Evolutionary conservation across 2,113 vertebrate species (phyloP).

Genomic region (Desmodus rotundus): DNA sequence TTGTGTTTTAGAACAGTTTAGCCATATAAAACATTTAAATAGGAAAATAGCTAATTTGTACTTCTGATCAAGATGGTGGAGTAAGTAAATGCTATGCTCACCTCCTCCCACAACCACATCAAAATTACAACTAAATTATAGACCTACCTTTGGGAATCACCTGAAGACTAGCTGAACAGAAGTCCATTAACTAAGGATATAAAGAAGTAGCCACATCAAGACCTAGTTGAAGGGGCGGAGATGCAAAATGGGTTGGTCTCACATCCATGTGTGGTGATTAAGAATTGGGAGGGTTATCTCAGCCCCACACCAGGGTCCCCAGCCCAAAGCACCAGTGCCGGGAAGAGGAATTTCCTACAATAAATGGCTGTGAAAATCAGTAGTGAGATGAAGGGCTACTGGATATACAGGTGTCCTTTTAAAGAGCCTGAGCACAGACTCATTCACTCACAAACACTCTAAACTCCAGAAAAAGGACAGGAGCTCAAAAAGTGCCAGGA

Average conservation of each 20-base stretch:
- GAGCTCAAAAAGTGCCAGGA: neutral
- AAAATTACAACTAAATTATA: neutral
- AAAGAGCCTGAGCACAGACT: neutral
- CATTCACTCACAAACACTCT: neutral
- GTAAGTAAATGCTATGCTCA: neutral
- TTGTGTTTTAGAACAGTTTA: conserved; percentile 14
- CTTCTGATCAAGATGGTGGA: neutral
- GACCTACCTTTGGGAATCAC: neutral
- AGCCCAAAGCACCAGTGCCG: no score
- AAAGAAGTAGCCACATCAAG: no score
- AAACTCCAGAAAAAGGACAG: neutral
- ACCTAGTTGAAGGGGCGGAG: no score
- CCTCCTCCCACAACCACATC: neutral
- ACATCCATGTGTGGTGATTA: no score
- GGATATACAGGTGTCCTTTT: neutral
- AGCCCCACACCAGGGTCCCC: no score
- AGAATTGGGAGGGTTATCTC: no score
- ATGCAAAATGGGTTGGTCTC: no score
- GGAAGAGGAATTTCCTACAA: no score
- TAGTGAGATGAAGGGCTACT: neutral
- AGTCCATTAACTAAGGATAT: neutral
- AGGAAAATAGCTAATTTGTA: neutral
- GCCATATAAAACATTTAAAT: conserved; percentile 10
- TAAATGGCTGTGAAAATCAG: no score
- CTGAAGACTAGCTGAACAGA: neutral